Evolutionary conservation across 2,888 invertebrate genomes (phyloP).

Genomic region (Drosophila dives): DNA sequence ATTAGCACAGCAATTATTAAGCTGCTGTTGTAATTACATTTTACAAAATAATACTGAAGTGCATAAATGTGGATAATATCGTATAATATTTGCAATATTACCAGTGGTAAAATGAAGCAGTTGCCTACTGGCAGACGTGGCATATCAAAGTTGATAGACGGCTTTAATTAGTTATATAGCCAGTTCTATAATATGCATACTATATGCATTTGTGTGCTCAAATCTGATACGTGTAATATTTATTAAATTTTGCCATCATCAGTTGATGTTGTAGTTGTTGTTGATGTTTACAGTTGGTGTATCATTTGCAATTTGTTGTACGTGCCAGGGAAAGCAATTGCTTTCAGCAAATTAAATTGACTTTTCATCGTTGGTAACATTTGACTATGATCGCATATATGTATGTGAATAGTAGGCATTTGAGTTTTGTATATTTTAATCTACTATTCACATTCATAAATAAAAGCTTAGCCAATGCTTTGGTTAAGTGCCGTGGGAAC

Average conservation of each 20-base stretch:
- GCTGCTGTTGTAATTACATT: slow-evolving; percentile 39
- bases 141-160: slow-evolving; percentile 51
- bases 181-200: slow-evolving; percentile 9
- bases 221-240: slow-evolving; percentile 54
- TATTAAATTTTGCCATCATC: slow-evolving; percentile 69
- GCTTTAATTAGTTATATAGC: slow-evolving; percentile 34
- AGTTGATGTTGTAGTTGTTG: slow-evolving; percentile 32
- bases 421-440: slow-evolving; percentile 8
- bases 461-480: slow-evolving; percentile 1
- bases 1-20: slow-evolving; percentile 64
- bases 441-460: slow-evolving; percentile 32
- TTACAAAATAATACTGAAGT: slow-evolving; percentile 20
- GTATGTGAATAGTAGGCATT: background rate
- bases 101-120: slow-evolving; percentile 22
- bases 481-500: background rate
- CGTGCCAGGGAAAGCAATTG: slow-evolving; percentile 66
- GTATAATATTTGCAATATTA: slow-evolving; percentile 20
- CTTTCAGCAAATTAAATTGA: slow-evolving; percentile 75
- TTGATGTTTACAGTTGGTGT: slow-evolving; percentile 27
- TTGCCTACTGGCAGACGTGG: slow-evolving; percentile 32
- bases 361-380: slow-evolving; percentile 43
- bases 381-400: background rate
- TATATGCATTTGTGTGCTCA: slow-evolving; percentile 7
- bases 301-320: slow-evolving; percentile 71
- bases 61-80: background rate